phyloP scores from a whole-genome alignment of 2,113 vertebrate genomes.

The Brevimyrus niger region DNA sequence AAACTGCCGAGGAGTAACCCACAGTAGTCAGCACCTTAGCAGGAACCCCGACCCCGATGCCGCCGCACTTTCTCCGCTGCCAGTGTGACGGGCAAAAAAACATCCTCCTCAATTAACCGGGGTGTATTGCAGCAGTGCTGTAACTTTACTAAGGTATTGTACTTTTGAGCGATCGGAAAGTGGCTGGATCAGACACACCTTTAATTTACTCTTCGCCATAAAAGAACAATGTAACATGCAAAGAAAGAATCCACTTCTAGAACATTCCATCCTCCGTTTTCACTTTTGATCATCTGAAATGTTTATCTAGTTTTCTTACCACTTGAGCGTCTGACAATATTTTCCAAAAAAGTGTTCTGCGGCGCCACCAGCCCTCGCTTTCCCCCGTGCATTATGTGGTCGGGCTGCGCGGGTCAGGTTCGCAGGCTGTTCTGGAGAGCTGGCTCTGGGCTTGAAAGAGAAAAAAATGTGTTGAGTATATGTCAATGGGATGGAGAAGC shows the following conservation, averaged over 20 bases:
- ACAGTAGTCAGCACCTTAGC: background rate
- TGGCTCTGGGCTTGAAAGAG: slow-evolving; percentile 42
- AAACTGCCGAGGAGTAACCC: background rate
- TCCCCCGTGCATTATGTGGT: slow-evolving; percentile 93
- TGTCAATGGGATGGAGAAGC: slow-evolving; percentile 65
- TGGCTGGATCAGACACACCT: background rate
- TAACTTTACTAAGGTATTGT: slow-evolving; percentile 6
- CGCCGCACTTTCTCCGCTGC: background rate
- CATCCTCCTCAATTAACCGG: background rate
- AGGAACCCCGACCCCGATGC: background rate
- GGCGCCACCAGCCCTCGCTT: slow-evolving; percentile 97
- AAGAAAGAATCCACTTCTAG: background rate
- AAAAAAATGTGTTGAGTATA: slow-evolving; percentile 58
- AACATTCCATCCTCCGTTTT: background rate
- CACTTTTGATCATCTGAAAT: background rate
- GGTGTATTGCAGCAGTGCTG: background rate
- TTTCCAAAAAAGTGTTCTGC: slow-evolving; percentile 97
- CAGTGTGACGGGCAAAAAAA: background rate
- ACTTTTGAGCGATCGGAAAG: background rate
- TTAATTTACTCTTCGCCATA: background rate
- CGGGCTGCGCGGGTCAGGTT: slow-evolving; percentile 55
- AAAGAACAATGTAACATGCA: background rate
- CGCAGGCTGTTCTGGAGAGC: slow-evolving; percentile 48
- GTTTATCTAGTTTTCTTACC: slow-evolving; percentile 65
- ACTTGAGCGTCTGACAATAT: slow-evolving; percentile 92